A percentile compares a stretch with the other conserved stretches of the same genome.
phyloP scores from a whole-genome alignment of 2,113 vertebrate genomes.

The Eulemur macaco region DNA sequence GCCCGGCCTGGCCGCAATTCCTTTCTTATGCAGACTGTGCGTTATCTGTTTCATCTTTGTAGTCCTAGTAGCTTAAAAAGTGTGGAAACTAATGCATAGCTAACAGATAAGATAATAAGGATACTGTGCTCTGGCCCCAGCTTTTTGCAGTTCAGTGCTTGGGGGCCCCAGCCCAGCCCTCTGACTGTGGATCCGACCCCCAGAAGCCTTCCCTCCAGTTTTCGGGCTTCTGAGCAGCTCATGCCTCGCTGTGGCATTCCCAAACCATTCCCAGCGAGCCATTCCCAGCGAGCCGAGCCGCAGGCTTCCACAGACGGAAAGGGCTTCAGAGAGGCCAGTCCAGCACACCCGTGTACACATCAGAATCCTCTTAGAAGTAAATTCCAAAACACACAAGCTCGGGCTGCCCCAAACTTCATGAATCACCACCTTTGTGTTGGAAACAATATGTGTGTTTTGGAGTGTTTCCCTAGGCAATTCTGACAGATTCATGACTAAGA shows the following conservation, averaged over 20 bases:
- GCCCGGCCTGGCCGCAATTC: neutral
- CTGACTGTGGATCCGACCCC: neutral
- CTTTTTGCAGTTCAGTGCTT: neutral
- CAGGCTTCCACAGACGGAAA: neutral
- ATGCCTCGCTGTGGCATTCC: accelerated
- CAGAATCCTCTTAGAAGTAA: neutral
- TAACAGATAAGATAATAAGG: neutral
- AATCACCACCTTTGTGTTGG: neutral
- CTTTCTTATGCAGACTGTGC: neutral
- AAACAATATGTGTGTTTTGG: neutral
- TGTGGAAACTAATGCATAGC: no score
- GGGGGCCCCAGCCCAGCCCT: no score
- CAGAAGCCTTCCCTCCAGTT: neutral
- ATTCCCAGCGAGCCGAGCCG: neutral
- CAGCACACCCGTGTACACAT: neutral
- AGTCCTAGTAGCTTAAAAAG: neutral
- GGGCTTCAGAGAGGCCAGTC: neutral
- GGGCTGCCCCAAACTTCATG: neutral
- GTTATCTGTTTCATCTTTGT: no score
- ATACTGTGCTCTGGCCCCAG: neutral
- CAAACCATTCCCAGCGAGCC: neutral
- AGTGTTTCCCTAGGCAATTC: neutral
- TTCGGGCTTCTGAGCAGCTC: neutral
- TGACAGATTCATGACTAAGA: neutral
- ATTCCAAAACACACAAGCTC: neutral